Evolutionary conservation across 2,113 vertebrate species (phyloP).

Genomic region (Notechis scutatus): DNA sequence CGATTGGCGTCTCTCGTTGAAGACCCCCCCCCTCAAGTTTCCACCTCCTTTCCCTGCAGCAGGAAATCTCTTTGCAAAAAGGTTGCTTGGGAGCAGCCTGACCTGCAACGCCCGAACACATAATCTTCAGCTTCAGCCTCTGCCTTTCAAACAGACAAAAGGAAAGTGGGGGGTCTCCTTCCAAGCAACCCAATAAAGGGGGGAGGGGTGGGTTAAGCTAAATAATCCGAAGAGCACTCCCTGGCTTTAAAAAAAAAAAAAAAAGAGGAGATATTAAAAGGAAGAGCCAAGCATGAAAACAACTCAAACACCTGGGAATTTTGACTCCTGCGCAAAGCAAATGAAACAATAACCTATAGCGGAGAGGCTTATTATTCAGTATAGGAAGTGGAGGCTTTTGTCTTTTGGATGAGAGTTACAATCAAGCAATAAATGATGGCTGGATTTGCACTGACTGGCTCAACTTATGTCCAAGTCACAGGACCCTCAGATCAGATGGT

Average conservation of each 20-base stretch:
- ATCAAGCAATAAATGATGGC: neutral
- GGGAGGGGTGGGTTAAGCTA: conserved; percentile 31
- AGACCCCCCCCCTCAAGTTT: conserved; percentile 64
- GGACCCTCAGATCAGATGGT: neutral
- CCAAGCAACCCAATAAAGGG: conserved; percentile 45
- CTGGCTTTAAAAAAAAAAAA: neutral
- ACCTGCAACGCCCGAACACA: conserved; percentile 54
- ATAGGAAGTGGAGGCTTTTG: neutral
- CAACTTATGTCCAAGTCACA: neutral
- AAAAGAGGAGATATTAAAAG: neutral
- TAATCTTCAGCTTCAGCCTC: conserved; percentile 62
- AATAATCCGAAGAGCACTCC: conserved; percentile 31
- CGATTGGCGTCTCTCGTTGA: conserved; percentile 64
- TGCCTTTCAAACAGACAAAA: conserved; percentile 70
- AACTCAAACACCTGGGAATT: fast-evolving
- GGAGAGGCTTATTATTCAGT: neutral
- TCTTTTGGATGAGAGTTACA: neutral
- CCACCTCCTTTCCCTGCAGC: conserved; percentile 57
- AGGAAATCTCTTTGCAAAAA: conserved; percentile 54
- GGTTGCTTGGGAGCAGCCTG: conserved; percentile 57
- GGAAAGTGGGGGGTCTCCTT: conserved; percentile 57
- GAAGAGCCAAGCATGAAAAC: neutral
- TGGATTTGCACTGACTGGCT: neutral
- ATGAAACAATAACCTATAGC: neutral
- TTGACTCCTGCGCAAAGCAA: neutral